A percentile compares a stretch with the other conserved stretches of the same genome.
phyloP scores from a whole-genome alignment of 2,888 invertebrate species.

The Entomobrya multifasciata region DNA sequence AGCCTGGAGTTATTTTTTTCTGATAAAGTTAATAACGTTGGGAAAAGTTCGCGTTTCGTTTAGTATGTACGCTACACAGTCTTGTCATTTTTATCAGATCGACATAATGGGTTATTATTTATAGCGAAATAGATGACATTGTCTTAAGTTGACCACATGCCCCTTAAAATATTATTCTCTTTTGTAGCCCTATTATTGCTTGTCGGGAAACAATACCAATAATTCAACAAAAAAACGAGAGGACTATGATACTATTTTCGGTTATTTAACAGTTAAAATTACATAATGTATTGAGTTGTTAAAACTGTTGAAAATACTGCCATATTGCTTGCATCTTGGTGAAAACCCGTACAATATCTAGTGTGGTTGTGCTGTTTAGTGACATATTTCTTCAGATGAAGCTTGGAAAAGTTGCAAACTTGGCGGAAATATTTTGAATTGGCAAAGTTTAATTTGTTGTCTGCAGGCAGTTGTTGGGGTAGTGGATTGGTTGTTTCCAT shows the following conservation, averaged over 20 bases:
- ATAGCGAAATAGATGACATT: background rate
- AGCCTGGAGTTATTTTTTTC: constrained; percentile 39
- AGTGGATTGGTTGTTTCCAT: background rate
- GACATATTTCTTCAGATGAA: no score
- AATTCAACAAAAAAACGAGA: background rate
- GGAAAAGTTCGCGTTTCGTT: no score
- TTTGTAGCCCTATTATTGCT: no score
- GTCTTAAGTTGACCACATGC: no score
- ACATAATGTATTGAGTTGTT: background rate
- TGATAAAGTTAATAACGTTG: constrained; percentile 31
- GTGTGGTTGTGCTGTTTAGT: no score
- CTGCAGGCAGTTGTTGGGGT: background rate
- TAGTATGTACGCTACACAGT: no score
- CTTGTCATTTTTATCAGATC: constrained; percentile 12
- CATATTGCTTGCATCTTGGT: no score
- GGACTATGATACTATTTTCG: background rate
- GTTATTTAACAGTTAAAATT: constrained; percentile 2
- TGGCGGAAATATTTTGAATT: constrained; percentile 21
- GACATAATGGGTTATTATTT: constrained; percentile 11
- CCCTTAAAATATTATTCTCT: no score
- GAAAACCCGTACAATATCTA: no score
- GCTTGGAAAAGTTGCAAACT: constrained; percentile 28
- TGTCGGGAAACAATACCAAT: background rate
- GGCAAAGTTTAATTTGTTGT: constrained; percentile 43
- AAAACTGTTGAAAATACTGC: background rate